These are phyloP conservation scores for Spodoptera picta DNA, from an alignment of 2,888 invertebrate species.

Conservation along the genomic window DNA sequence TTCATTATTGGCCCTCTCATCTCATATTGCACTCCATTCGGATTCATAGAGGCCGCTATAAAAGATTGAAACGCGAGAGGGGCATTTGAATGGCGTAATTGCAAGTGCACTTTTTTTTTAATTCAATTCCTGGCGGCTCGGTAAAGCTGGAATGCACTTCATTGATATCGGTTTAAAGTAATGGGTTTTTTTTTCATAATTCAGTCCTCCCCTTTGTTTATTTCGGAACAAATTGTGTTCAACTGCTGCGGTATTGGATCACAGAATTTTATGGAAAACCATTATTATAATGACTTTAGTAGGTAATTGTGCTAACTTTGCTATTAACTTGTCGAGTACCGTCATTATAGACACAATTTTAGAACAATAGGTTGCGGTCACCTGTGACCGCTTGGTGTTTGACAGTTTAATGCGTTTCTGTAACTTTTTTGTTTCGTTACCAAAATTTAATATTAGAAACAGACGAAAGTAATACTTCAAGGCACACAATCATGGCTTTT, in stretches of 20 bases:
- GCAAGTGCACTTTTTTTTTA: slow-evolving; percentile 85
- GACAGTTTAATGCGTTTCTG: too few relatives aligned
- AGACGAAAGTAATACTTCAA: too few relatives aligned
- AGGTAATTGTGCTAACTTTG: neutral
- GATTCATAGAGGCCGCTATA: slow-evolving; percentile 85
- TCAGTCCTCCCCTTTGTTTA: slow-evolving; percentile 49
- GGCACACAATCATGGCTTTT: too few relatives aligned
- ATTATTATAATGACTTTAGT: neutral
- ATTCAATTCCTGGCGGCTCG: slow-evolving; percentile 85
- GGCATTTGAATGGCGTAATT: slow-evolving; percentile 87
- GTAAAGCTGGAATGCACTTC: slow-evolving; percentile 86
- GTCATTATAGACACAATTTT: too few relatives aligned
- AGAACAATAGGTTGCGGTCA: too few relatives aligned
- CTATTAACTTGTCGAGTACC: too few relatives aligned
- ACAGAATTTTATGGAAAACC: slow-evolving; percentile 29
- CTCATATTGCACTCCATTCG: slow-evolving; percentile 85
- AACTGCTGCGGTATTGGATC: slow-evolving; percentile 20
- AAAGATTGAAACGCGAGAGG: slow-evolving; percentile 88
- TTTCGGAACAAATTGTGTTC: slow-evolving; percentile 42
- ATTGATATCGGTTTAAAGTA: slow-evolving; percentile 85
- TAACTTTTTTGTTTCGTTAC: too few relatives aligned
- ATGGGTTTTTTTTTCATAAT: slow-evolving; percentile 72
- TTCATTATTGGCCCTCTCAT: slow-evolving; percentile 88
- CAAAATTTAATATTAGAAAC: too few relatives aligned
- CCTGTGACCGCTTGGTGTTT: too few relatives aligned